Base-by-base conservation (phyloP, 2,888 invertebrate genomes). In the Ormyrus nitidulus region DNA sequence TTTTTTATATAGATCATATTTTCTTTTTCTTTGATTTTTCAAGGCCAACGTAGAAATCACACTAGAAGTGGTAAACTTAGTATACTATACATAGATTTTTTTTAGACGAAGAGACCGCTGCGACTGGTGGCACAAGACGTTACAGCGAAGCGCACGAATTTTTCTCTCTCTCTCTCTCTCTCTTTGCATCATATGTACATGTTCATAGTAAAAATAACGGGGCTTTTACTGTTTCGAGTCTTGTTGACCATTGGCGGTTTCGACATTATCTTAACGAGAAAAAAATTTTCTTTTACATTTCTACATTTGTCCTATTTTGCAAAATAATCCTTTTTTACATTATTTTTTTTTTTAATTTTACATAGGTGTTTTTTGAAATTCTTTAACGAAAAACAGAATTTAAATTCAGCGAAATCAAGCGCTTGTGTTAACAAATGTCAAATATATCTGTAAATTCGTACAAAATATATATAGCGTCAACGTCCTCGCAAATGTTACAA, bases 21-120 rank as follows among this genome's bases (percentile, higher is more conserved):
- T 68, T 58, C 48, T 61, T 73, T 78, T 77, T 66, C 87, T 89
- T 89, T 88, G 88, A 89, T 89, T 89, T 88, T 87, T 85, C 88
- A 89, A 90, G 90, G 90, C 90, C 89, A 89, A 88, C 87, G 86
- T 89, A 89, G 85, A 89, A 90, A 89, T 89, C 89, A 88, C 89
- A 89, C 88, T 87, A 88, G 87, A 88, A 86, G 84, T 88, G 85
- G 85, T 88, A 85, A 87, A 87, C 84, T 85, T 85, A 87, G 84
- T 84, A 85, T 85, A 80, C 78, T 80, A 80, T 81, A 76, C 76
- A 81, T 73, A 73, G 70, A 64, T 53, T 75, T 76, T 62, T 72
- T 73, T 72, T 75, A 80, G 72, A 75, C 75, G 68, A 78, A 73
- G 65, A 78, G 74, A 80, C 65, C 77, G 71, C 75, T 79, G 76